Evolutionary conservation across 1,140 invertebrate species (phyloP).

Genomic region (Papilio aristodemus): DNA sequence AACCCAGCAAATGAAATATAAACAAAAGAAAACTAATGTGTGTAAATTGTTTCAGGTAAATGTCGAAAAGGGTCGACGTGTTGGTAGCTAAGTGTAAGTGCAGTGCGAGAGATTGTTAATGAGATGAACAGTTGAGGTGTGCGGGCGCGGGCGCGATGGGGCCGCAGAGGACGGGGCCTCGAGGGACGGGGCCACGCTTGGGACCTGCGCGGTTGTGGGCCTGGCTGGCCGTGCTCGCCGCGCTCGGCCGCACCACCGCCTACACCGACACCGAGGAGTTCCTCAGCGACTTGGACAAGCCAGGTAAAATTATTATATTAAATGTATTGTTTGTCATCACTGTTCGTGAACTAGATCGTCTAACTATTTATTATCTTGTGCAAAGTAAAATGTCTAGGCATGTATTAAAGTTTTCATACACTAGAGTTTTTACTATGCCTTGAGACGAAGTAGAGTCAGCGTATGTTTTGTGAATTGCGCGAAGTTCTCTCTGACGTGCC

Average conservation of each 20-base stretch:
- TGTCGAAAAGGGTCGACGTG: not conserved
- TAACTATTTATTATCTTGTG: not conserved
- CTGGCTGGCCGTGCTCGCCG: conserved; percentile 60
- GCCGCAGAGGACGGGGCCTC: conserved; percentile 36
- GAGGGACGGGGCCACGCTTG: conserved; percentile 21
- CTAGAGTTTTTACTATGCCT: no score
- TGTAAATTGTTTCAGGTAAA: conserved; percentile 43
- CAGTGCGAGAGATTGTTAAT: conserved; percentile 46
- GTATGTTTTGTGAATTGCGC: no score
- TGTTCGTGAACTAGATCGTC: not conserved
- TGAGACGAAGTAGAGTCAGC: no score
- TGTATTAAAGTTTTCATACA: no score
- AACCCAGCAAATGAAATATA: not conserved
- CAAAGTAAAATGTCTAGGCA: not conserved
- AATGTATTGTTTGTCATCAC: not conserved
- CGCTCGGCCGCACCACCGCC: conserved; percentile 55
- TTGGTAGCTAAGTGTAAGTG: conserved; percentile 34
- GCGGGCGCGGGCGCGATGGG: conserved; percentile 38
- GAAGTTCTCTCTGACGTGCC: no score
- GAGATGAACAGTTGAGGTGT: conserved; percentile 33
- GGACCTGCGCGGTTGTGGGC: conserved; percentile 45
- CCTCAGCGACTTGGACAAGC: conserved; percentile 71
- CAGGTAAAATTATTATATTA: conserved; percentile 51
- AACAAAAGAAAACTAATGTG: not conserved
- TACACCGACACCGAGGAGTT: conserved; percentile 74